These are phyloP conservation scores for Macrophya alboannulata DNA, from an alignment of 2,888 invertebrate species.

Conservation along the genomic window DNA sequence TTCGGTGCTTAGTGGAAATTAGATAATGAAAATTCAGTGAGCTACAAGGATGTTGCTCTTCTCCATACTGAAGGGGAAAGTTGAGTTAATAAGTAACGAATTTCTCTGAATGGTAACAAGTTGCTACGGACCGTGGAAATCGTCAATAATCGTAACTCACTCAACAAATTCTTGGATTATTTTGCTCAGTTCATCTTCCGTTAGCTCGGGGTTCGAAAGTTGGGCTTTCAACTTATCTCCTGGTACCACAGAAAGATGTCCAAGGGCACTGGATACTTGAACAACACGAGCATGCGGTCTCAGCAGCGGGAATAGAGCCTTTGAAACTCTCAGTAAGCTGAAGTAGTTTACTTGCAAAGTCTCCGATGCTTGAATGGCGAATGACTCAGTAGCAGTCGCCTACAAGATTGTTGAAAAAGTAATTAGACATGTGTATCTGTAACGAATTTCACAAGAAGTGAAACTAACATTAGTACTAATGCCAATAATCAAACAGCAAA, in stretches of 20 bases:
- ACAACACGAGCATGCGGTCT: conserved; percentile 88
- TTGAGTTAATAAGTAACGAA: not conserved
- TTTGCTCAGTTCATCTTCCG: conserved; percentile 83
- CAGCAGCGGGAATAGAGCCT: conserved; percentile 87
- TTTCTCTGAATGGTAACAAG: not conserved
- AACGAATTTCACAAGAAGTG: not conserved
- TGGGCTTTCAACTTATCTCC: conserved; percentile 82
- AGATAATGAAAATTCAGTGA: too few species aligned
- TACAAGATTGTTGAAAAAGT: conserved; percentile 63
- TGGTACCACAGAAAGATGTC: conserved; percentile 84
- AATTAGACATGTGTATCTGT: not conserved
- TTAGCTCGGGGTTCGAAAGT: conserved; percentile 82
- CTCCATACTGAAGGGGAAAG: too few species aligned
- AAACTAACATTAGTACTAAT: not conserved
- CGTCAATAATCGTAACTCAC: conserved; percentile 77
- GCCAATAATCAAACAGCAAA: not conserved
- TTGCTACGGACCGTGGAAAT: not conserved
- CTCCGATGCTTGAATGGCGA: conserved; percentile 86
- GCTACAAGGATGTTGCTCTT: too few species aligned
- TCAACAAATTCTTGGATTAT: conserved; percentile 87
- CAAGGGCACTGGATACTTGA: conserved; percentile 88
- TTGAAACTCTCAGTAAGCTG: conserved; percentile 84
- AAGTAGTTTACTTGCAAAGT: conserved; percentile 88
- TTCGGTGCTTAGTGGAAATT: too few species aligned
- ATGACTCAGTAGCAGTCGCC: conserved; percentile 83